Evolutionary conservation across 2,113 vertebrate genomes (phyloP).

Genomic region (Microcebus tavaratra): DNA sequence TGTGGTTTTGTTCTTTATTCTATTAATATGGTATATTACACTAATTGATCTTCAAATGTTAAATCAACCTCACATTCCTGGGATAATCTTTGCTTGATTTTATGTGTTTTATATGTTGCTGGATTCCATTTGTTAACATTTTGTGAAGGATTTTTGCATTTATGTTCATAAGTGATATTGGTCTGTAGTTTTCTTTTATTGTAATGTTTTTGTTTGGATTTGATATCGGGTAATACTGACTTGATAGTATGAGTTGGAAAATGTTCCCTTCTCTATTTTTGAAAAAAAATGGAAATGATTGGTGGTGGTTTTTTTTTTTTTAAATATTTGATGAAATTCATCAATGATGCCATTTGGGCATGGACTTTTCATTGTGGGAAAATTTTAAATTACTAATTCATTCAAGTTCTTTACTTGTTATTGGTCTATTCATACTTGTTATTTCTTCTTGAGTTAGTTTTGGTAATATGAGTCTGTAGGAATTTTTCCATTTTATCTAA

Average conservation of each 20-base stretch:
- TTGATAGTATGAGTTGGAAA: neutral
- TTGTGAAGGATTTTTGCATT: neutral
- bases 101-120: neutral
- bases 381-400: neutral
- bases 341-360: neutral
- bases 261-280: neutral
- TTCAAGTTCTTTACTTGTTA: neutral
- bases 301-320: neutral
- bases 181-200: neutral
- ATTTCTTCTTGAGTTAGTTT: constrained; percentile 5
- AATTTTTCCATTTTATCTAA: constrained; percentile 4
- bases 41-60: neutral
- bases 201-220: neutral
- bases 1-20: neutral
- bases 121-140: neutral
- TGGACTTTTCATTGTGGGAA: neutral
- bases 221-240: neutral
- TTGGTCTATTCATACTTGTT: neutral
- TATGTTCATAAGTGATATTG: neutral
- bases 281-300: neutral
- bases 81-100: neutral
- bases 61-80: neutral
- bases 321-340: neutral
- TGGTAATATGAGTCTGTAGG: neutral
- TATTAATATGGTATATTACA: neutral